Evolutionary conservation across 2,113 vertebrate genomes (phyloP).

Genomic region (Perca fluviatilis): DNA sequence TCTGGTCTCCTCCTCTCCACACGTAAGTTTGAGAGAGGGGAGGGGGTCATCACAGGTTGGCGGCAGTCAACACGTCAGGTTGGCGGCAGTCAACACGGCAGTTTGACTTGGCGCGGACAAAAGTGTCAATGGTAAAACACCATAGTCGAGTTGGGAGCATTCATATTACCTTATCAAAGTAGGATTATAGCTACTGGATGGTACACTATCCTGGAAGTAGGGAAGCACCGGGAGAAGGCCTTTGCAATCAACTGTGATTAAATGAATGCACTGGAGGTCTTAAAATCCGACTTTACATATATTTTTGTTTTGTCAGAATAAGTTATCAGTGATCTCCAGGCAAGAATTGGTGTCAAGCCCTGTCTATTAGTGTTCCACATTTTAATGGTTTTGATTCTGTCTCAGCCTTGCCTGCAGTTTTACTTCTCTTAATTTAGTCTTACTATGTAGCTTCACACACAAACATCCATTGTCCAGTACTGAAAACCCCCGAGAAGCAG

Average conservation of each 20-base stretch:
- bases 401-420: background rate
- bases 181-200: background rate
- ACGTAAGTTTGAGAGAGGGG: no score
- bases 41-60: no score
- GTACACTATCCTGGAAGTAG: background rate
- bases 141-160: background rate
- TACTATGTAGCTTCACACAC: background rate
- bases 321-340: background rate
- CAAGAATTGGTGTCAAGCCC: background rate
- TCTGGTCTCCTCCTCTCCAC: no score
- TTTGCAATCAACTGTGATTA: conserved; percentile 1
- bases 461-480: background rate
- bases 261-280: background rate
- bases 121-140: no score
- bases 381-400: background rate
- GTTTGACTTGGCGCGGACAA: no score
- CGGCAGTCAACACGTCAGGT: no score
- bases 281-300: background rate
- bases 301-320: background rate
- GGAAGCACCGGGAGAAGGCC: background rate
- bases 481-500: no score
- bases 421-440: background rate
- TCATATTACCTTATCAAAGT: conserved; percentile 4
- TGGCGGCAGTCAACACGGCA: no score
- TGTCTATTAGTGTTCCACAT: background rate